These are phyloP conservation scores for Exocentrus adspersus DNA, from an alignment of 2,888 invertebrate genomes.

Conservation along the genomic window DNA sequence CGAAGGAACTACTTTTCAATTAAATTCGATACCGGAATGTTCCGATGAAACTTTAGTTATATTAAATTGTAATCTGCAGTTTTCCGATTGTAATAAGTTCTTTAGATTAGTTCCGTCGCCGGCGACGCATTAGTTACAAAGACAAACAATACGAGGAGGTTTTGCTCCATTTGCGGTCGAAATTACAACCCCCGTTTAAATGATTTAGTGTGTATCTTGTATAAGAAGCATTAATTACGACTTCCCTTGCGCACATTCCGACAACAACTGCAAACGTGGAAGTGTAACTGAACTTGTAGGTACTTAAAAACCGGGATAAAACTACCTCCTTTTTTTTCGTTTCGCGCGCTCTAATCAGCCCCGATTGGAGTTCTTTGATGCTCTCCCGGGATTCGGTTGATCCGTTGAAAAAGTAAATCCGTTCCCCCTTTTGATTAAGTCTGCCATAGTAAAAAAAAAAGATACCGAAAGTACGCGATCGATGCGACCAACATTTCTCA, in stretches of 20 bases:
- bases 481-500: not conserved
- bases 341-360: not conserved
- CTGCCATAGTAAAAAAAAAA: not conserved
- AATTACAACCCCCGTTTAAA: not conserved
- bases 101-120: not conserved
- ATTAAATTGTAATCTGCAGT: not conserved
- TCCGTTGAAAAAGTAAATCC: slow-evolving; percentile 1
- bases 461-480: not conserved
- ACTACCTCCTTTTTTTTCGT: not conserved
- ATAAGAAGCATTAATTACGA: not conserved
- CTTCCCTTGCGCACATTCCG: not conserved
- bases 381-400: not conserved
- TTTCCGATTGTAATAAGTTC: too few relatives aligned
- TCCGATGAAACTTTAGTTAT: slow-evolving; percentile 1
- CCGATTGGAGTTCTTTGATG: not conserved
- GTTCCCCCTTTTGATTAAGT: slow-evolving; percentile 4
- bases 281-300: too few relatives aligned
- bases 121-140: not conserved
- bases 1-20: not conserved
- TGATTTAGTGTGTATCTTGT: slow-evolving; percentile 1
- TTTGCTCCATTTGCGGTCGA: not conserved
- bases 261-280: too few relatives aligned
- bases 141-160: not conserved
- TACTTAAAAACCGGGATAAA: not conserved
- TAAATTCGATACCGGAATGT: slow-evolving; percentile 1